Conservation (phyloP, 1,140 invertebrate species). For the Diorhabda elongata region DNA sequence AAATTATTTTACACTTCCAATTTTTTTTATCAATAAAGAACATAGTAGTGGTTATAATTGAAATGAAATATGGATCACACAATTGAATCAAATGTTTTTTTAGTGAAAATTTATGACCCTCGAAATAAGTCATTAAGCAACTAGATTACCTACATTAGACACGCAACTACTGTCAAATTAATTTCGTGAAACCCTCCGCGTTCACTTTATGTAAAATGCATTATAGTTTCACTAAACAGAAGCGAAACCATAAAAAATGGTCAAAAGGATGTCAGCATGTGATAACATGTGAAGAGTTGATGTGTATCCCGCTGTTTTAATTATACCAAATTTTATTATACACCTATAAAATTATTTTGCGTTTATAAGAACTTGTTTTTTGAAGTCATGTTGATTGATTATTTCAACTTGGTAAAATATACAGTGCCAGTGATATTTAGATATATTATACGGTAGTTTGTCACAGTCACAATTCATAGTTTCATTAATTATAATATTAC, state of each 20-base stretch:
- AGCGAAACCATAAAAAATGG: neutral
- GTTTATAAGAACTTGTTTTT: too few species aligned
- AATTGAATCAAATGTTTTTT: slow-evolving; percentile 19
- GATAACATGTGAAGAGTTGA: neutral
- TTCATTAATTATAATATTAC: too few species aligned
- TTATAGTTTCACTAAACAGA: slow-evolving; percentile 3
- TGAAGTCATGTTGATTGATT: too few species aligned
- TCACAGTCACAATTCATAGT: too few species aligned
- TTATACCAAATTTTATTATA: too few species aligned
- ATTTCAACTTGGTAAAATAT: too few species aligned
- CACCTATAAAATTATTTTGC: too few species aligned
- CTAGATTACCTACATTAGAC: neutral
- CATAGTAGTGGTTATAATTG: slow-evolving; percentile 5
- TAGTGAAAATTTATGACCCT: slow-evolving; percentile 23
- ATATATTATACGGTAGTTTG: too few species aligned
- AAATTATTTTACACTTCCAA: too few species aligned
- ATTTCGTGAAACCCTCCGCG: neutral
- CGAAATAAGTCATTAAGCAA: slow-evolving; percentile 27
- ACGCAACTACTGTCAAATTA: slow-evolving; percentile 11
- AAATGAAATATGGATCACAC: slow-evolving; percentile 5
- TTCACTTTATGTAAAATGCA: slow-evolving; percentile 3
- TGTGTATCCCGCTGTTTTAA: too few species aligned
- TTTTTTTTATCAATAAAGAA: too few species aligned
- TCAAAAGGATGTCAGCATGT: neutral
- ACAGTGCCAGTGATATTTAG: too few species aligned